Percentiles rank a stretch among this genome's conserved stretches.
Conservation (phyloP, 2,113 vertebrate genomes). For the Arvicanthis niloticus region DNA sequence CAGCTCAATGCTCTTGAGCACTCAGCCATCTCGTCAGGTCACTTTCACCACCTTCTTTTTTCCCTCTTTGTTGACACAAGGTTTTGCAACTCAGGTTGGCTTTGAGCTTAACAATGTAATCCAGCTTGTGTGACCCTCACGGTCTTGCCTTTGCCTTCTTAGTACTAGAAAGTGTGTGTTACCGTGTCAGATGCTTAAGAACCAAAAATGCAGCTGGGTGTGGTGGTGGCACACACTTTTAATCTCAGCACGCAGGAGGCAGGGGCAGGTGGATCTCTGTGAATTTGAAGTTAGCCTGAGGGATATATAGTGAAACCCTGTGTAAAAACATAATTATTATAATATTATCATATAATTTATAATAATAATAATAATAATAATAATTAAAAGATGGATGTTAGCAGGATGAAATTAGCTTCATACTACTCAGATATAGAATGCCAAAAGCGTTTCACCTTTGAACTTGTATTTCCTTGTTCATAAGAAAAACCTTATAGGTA, state of each 20-base stretch:
- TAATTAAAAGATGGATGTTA: not conserved
- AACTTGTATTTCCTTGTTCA: slow-evolving; percentile 55
- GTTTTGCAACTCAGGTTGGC: not conserved
- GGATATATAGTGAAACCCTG: not conserved
- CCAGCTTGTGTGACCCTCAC: not conserved
- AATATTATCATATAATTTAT: too few relatives aligned
- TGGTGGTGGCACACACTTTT: not conserved
- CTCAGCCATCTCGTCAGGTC: not conserved
- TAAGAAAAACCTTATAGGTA: slow-evolving; percentile 33
- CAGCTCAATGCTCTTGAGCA: not conserved
- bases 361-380: not conserved
- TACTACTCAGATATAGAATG: slow-evolving; percentile 2
- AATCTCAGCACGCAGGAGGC: not conserved
- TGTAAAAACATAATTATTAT: not conserved
- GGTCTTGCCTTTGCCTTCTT: not conserved
- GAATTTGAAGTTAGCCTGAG: not conserved
- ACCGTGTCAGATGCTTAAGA: not conserved
- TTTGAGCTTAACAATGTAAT: not conserved
- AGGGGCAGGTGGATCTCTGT: not conserved
- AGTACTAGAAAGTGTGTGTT: not conserved
- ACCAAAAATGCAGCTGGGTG: not conserved
- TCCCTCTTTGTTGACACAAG: not conserved
- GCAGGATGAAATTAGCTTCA: slow-evolving; percentile 49
- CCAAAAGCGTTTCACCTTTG: slow-evolving; percentile 33
- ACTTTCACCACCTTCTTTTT: not conserved